phyloP scores from a whole-genome alignment of 1,140 invertebrate genomes.

The Dermatophagoides farinae region DNA sequence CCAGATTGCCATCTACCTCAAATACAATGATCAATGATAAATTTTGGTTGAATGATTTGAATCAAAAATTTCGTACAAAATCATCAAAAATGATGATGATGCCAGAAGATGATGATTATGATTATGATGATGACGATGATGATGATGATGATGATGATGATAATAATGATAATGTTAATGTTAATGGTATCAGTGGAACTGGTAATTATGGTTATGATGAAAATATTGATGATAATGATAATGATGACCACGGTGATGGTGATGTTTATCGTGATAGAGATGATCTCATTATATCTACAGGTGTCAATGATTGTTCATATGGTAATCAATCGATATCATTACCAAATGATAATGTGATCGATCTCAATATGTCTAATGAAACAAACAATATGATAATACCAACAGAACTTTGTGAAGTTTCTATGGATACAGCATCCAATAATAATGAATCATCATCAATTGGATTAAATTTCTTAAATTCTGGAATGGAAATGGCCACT shows the following conservation, averaged over 20 bases:
- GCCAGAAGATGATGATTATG: neutral
- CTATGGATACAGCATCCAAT: slow-evolving; percentile 6
- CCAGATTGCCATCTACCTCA: neutral
- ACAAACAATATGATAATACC: neutral
- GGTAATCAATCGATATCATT: too few relatives aligned
- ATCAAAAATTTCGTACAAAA: neutral
- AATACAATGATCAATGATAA: neutral
- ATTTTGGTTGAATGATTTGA: neutral
- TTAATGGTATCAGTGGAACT: neutral
- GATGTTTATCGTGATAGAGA: neutral
- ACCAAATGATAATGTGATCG: too few relatives aligned
- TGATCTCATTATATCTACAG: neutral
- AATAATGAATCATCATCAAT: neutral
- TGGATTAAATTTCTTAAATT: neutral
- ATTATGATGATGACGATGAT: too few relatives aligned
- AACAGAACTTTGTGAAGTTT: slow-evolving; percentile 4
- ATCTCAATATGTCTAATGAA: too few relatives aligned
- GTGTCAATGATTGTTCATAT: neutral
- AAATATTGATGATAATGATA: neutral
- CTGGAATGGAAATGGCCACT: neutral
- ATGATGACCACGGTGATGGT: neutral
- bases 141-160: neutral
- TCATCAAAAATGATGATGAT: neutral
- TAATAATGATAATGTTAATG: neutral
- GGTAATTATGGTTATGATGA: neutral